Conservation (phyloP, 2,888 invertebrate species). For the Muschampia plurimacula region DNA sequence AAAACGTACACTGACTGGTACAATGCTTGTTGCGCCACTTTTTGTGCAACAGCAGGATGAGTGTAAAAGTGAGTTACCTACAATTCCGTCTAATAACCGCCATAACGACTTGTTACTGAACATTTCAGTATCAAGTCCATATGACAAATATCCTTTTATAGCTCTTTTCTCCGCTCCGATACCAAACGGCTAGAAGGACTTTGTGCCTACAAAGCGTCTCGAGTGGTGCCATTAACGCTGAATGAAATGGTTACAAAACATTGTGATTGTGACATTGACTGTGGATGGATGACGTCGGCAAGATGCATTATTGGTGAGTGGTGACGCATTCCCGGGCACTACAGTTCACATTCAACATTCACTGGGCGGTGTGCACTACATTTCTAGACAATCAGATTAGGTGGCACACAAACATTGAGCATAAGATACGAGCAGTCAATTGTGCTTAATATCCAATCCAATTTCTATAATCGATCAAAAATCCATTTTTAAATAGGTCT, state of each 20-base stretch:
- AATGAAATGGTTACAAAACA: slow-evolving; percentile 31
- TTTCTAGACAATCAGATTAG: slow-evolving; percentile 41
- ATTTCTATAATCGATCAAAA: too few species aligned
- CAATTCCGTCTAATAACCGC: too few species aligned
- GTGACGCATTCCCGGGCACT: slow-evolving; percentile 69
- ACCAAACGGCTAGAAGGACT: too few species aligned
- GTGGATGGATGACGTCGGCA: slow-evolving; percentile 47
- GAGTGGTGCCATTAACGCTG: neutral
- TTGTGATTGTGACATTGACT: slow-evolving; percentile 37
- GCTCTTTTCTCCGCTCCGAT: neutral
- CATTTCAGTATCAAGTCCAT: neutral
- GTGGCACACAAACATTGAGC: slow-evolving; percentile 27
- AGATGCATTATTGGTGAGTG: slow-evolving; percentile 54
- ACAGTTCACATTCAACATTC: slow-evolving; percentile 83
- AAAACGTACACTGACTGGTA: too few species aligned
- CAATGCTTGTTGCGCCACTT: too few species aligned
- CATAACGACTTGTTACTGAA: too few species aligned
- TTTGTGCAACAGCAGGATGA: too few species aligned
- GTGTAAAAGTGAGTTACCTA: too few species aligned
- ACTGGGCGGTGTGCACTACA: slow-evolving; percentile 62
- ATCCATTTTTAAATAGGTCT: neutral
- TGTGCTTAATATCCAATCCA: too few species aligned
- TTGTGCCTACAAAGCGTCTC: too few species aligned
- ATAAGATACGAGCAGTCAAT: neutral
- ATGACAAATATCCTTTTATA: neutral